phyloP scores from a whole-genome alignment of 2,888 invertebrate species.

The Ceramica pisi region DNA sequence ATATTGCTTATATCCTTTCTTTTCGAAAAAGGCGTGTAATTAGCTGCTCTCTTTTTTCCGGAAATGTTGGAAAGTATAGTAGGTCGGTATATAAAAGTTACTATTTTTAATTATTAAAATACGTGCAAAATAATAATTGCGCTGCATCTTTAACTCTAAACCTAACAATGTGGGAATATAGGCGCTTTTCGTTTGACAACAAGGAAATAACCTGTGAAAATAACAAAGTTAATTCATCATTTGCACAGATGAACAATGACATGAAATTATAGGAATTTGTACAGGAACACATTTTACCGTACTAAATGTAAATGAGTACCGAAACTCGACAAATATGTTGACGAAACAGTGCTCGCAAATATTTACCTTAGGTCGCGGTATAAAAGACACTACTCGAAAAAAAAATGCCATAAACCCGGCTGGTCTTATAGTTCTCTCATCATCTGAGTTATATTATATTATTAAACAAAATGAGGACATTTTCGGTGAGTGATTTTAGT shows the following conservation, averaged over 20 bases:
- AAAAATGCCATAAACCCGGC: conserved; percentile 47
- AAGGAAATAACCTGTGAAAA: background rate
- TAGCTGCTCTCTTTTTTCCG: too few relatives aligned
- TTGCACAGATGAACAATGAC: background rate
- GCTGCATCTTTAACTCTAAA: too few relatives aligned
- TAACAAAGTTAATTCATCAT: background rate
- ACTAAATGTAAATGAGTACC: background rate
- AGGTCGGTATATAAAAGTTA: too few relatives aligned
- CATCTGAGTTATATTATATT: conserved; percentile 46
- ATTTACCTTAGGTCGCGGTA: conserved; percentile 53
- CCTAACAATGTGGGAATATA: background rate
- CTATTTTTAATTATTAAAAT: too few relatives aligned
- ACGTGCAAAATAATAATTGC: background rate
- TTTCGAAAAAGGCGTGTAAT: too few relatives aligned
- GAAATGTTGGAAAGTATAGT: too few relatives aligned
- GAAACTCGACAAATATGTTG: background rate
- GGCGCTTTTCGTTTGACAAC: background rate
- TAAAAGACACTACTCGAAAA: conserved; percentile 66
- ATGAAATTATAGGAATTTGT: background rate
- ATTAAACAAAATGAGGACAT: conserved; percentile 70
- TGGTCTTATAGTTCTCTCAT: conserved; percentile 33
- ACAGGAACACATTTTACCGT: background rate
- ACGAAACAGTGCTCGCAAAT: conserved; percentile 22
- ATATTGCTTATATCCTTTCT: too few relatives aligned
- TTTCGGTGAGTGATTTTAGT: conserved; percentile 70